phyloP scores from a whole-genome alignment of 2,113 vertebrate genomes.

The Odocoileus hemionus region DNA sequence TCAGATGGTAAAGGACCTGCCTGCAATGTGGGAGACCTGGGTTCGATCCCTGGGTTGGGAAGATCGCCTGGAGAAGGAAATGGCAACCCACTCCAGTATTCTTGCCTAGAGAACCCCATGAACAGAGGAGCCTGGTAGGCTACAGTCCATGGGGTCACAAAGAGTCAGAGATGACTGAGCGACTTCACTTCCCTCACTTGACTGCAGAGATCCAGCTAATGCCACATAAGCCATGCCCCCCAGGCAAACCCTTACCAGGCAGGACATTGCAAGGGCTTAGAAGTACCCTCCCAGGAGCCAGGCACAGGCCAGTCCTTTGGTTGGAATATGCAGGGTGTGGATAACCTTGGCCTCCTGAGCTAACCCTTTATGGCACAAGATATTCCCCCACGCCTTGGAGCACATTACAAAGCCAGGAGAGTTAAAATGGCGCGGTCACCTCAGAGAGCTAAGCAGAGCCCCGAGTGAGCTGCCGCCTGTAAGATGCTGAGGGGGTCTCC shows the following conservation, averaged over 20 bases:
- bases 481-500: not conserved
- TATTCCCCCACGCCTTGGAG: fast-evolving
- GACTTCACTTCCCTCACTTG: not conserved
- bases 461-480: not conserved
- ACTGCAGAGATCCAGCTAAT: not conserved
- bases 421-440: not conserved
- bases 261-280: not conserved
- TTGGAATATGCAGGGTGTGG: not conserved
- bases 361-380: not conserved
- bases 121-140: not conserved
- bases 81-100: not conserved
- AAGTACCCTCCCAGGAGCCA: not conserved
- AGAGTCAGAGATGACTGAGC: not conserved
- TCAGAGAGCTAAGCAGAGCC: not conserved
- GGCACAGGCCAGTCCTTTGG: not conserved
- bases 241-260: not conserved
- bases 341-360: not conserved
- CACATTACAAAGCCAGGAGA: not conserved
- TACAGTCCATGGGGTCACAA: not conserved
- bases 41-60: not conserved
- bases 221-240: not conserved
- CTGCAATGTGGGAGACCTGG: not conserved
- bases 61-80: not conserved
- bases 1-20: not conserved
- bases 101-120: not conserved